These are phyloP conservation scores for Orchestia grillus DNA, from an alignment of 1,140 invertebrate genomes.

Conservation along the genomic window DNA sequence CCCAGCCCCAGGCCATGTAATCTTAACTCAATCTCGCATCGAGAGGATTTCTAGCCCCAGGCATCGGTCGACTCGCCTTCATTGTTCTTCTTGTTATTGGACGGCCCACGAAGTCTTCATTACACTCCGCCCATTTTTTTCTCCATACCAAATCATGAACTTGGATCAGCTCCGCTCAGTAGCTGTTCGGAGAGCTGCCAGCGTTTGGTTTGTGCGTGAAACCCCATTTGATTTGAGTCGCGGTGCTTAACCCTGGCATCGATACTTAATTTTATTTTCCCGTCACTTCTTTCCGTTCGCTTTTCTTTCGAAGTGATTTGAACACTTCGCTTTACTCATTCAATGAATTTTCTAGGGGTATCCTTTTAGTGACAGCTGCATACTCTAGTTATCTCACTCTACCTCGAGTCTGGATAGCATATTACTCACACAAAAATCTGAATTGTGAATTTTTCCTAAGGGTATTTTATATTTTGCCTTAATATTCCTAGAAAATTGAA, in stretches of 20 bases:
- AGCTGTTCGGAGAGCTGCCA: not conserved
- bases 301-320: not conserved
- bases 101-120: not conserved
- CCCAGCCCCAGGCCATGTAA: not conserved
- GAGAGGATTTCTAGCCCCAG: constrained; percentile 9
- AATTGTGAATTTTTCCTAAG: no score
- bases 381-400: no score
- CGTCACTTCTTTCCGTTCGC: not conserved
- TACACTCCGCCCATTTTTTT: not conserved
- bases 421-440: no score
- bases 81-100: constrained; percentile 4
- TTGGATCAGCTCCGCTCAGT: not conserved
- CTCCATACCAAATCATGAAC: not conserved
- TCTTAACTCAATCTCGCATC: constrained; percentile 26
- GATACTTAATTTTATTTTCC: not conserved
- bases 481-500: no score
- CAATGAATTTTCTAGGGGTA: not conserved
- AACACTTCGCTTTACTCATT: not conserved
- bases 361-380: no score
- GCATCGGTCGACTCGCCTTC: not conserved
- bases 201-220: not conserved
- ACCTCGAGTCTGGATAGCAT: no score
- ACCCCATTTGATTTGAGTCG: not conserved
- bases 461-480: no score
- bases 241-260: not conserved